phyloP scores from a whole-genome alignment of 2,113 vertebrate species.

The Clarias gariepinus region DNA sequence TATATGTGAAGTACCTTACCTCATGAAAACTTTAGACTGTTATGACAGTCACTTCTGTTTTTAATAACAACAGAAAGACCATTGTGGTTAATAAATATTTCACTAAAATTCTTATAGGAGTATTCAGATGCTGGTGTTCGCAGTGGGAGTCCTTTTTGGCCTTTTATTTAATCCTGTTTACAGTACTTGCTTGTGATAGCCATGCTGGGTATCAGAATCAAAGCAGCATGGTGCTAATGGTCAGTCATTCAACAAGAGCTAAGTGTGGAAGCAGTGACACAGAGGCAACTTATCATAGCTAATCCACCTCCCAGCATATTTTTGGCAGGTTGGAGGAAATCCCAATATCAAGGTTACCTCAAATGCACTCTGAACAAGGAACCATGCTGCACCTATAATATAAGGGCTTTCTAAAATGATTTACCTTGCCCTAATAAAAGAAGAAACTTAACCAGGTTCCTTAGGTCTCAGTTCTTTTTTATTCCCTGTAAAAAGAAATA shows the following conservation, averaged over 20 bases:
- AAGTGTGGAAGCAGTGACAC: slow-evolving; percentile 43
- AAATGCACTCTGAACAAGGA: too few species aligned
- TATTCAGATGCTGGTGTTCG: background rate
- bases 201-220: slow-evolving; percentile 52
- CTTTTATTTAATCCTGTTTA: slow-evolving; percentile 33
- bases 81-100: background rate
- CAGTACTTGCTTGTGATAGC: background rate
- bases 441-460: too few species aligned
- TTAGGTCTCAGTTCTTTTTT: too few species aligned
- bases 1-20: background rate
- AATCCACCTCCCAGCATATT: too few species aligned
- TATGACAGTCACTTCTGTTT: background rate
- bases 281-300: too few species aligned
- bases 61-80: background rate
- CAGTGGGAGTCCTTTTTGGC: slow-evolving; percentile 48
- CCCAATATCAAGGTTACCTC: too few species aligned
- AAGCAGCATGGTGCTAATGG: slow-evolving; percentile 60
- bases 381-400: too few species aligned
- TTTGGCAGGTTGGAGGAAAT: too few species aligned
- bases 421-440: too few species aligned
- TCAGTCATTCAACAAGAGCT: slow-evolving; percentile 46
- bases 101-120: background rate
- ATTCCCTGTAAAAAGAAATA: too few species aligned
- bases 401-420: too few species aligned
- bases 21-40: background rate